Conservation (phyloP, 2,888 invertebrate species). For the Leucophenga montana region DNA sequence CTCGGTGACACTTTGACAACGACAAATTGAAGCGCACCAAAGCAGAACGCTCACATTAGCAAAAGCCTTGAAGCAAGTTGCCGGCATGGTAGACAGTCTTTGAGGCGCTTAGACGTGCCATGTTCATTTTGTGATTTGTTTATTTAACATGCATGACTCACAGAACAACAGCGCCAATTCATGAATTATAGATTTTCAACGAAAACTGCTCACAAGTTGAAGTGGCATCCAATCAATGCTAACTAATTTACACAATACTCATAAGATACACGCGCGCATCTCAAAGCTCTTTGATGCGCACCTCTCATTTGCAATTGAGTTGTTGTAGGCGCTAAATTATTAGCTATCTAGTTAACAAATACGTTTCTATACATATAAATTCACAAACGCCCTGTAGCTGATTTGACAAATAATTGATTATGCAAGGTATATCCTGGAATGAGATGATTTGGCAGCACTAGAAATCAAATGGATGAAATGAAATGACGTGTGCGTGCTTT, state of each 20-base stretch:
- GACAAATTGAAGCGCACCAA: slow-evolving; percentile 14
- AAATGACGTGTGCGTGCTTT: no score
- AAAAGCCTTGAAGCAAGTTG: slow-evolving; percentile 13
- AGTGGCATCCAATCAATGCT: background rate
- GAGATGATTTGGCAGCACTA: no score
- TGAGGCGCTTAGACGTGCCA: background rate
- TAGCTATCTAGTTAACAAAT: background rate
- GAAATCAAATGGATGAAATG: no score
- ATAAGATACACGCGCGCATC: background rate
- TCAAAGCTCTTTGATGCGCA: background rate
- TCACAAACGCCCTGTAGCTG: no score
- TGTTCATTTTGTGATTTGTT: slow-evolving; percentile 14
- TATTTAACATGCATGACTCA: slow-evolving; percentile 18
- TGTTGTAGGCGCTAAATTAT: background rate
- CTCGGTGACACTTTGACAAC: background rate
- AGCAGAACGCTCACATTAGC: slow-evolving; percentile 15
- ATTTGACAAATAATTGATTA: no score
- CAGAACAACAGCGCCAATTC: slow-evolving; percentile 11
- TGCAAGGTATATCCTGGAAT: no score
- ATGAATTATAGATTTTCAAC: slow-evolving; percentile 24
- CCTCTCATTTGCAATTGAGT: background rate
- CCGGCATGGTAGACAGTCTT: background rate
- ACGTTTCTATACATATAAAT: no score
- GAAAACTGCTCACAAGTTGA: background rate
- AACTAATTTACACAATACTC: slow-evolving; percentile 14